These are phyloP conservation scores for Hermetia illucens DNA, from an alignment of 1,140 invertebrate genomes.

Conservation along the genomic window DNA sequence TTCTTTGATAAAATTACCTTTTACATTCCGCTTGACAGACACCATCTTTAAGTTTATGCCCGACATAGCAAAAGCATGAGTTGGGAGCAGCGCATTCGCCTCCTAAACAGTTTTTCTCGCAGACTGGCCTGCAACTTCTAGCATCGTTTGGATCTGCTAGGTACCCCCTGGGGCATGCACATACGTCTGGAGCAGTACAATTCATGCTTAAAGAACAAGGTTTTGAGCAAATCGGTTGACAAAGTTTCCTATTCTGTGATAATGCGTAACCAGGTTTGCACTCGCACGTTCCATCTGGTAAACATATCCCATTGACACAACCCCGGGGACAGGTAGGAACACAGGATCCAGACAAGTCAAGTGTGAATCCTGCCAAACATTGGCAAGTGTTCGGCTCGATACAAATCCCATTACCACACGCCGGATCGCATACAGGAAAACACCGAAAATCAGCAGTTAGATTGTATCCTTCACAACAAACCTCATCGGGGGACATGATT, in stretches of 20 bases:
- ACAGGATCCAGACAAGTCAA: conserved; percentile 21
- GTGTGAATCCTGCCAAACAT: conserved; percentile 40
- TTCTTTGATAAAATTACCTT: neutral
- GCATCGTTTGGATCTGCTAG: too few species aligned
- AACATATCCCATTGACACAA: conserved; percentile 34
- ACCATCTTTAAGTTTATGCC: conserved; percentile 16
- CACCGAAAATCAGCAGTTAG: conserved; percentile 28
- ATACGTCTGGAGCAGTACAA: conserved; percentile 24
- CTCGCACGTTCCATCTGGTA: conserved; percentile 34
- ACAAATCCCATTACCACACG: conserved; percentile 42
- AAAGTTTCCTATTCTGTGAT: conserved; percentile 31
- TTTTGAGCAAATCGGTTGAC: conserved; percentile 31
- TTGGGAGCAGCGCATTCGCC: conserved; percentile 20
- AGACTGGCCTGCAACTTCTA: conserved; percentile 19
- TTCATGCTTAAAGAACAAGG: conserved; percentile 25
- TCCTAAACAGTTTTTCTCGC: conserved; percentile 22
- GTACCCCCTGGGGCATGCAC: conserved; percentile 22
- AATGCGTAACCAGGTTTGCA: conserved; percentile 47
- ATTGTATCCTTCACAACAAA: conserved; percentile 19
- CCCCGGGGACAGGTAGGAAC: conserved; percentile 23
- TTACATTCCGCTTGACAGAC: conserved; percentile 25
- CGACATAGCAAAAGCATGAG: conserved; percentile 17
- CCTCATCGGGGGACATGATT: too few species aligned
- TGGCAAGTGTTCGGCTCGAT: conserved; percentile 38
- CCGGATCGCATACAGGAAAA: conserved; percentile 34